Conservation (phyloP, 2,888 invertebrate species). For the Caenorhabditis sp. region DNA sequence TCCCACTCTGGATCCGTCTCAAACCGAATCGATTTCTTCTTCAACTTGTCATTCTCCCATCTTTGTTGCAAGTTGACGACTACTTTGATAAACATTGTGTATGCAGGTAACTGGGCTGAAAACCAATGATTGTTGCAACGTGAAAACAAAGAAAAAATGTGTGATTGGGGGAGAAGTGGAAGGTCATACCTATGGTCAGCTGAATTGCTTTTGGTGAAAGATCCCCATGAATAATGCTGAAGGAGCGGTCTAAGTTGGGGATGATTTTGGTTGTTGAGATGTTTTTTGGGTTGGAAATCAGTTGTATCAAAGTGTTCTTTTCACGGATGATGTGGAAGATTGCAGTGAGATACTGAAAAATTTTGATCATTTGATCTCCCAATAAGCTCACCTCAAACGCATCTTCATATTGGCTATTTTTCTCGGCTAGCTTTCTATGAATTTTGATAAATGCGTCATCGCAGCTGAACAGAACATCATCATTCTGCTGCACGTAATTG, state of each 20-base stretch:
- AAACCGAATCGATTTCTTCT: slow-evolving; percentile 75
- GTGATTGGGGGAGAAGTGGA: slow-evolving; percentile 6
- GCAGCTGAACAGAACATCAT: slow-evolving; percentile 75
- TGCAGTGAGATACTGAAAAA: slow-evolving; percentile 52
- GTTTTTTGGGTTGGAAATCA: slow-evolving; percentile 44
- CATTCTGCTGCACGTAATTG: slow-evolving; percentile 74
- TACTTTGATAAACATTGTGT: slow-evolving; percentile 75
- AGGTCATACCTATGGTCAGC: slow-evolving; percentile 59
- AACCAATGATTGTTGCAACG: slow-evolving; percentile 28
- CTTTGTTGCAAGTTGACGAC: slow-evolving; percentile 72
- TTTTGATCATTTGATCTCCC: not conserved
- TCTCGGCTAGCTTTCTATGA: slow-evolving; percentile 75
- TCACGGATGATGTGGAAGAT: slow-evolving; percentile 52
- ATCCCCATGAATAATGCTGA: slow-evolving; percentile 43
- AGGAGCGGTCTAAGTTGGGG: slow-evolving; percentile 46
- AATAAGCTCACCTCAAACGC: slow-evolving; percentile 61
- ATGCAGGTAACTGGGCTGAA: slow-evolving; percentile 76
- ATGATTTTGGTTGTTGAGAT: slow-evolving; percentile 23
- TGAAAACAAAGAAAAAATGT: not conserved
- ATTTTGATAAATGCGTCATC: slow-evolving; percentile 79
- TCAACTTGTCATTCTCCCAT: slow-evolving; percentile 71
- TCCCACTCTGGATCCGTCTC: slow-evolving; percentile 82
- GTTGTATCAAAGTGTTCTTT: slow-evolving; percentile 48
- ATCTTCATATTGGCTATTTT: slow-evolving; percentile 46
- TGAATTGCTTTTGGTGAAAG: slow-evolving; percentile 52